Conservation (phyloP, 2,888 invertebrate genomes). For the Xestia xanthographa region DNA sequence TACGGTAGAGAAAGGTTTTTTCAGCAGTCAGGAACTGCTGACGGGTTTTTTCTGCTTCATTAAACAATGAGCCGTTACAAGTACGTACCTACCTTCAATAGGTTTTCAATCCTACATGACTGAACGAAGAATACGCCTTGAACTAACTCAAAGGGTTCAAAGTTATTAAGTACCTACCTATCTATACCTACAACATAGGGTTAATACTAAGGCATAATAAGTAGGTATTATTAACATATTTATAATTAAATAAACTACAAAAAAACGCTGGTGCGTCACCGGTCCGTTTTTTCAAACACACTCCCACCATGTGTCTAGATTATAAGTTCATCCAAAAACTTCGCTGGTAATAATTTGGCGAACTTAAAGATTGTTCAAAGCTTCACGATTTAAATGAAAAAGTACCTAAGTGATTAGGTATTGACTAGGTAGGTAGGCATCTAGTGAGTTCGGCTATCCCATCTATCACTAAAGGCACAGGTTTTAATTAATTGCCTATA, state of each 20-base stretch:
- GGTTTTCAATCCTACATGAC: not conserved
- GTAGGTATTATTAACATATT: too few species aligned
- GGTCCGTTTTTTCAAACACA: too few species aligned
- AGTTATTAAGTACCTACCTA: not conserved
- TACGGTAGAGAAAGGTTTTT: not conserved
- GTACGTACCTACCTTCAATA: not conserved
- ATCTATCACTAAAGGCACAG: not conserved
- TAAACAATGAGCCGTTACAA: not conserved
- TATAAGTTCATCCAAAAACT: not conserved
- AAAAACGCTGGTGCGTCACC: too few species aligned
- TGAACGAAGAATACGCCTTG: not conserved
- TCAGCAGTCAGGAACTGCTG: too few species aligned
- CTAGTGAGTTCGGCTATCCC: not conserved
- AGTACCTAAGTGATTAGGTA: not conserved
- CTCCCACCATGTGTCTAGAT: too few species aligned
- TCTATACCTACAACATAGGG: too few species aligned
- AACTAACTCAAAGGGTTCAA: not conserved
- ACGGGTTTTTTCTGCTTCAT: not conserved
- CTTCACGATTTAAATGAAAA: not conserved
- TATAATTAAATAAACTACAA: too few species aligned
- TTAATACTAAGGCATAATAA: too few species aligned
- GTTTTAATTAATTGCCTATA: not conserved
- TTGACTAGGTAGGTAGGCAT: not conserved
- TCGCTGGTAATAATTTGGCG: not conserved
- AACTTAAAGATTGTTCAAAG: not conserved